Base-by-base conservation (phyloP, 1,140 invertebrate genomes). In the Brachionus plicatilis region DNA sequence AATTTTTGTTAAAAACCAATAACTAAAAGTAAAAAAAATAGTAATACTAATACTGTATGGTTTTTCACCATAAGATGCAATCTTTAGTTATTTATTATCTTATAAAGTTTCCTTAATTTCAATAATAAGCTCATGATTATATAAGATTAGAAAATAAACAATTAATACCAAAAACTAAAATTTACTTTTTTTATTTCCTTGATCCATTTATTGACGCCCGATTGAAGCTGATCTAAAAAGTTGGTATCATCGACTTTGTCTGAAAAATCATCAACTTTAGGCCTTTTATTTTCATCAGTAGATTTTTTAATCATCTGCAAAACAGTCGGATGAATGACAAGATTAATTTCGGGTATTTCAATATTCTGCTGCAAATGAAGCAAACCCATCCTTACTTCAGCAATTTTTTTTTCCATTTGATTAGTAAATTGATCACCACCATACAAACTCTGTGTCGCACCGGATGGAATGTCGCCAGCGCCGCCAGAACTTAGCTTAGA, bases 291-390 rank as follows among this genome's bases (percentile, higher is more conserved):
- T 90, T 99, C 95, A 87, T 97, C 95, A 5, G 92, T 91, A 90
- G 95, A 96, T 87, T 95, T 94, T 87, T 98, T 96, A 53, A 99
- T 96, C 12, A 96, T 89, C 86, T 92, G 91, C 27, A 94, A 93
- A 4, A 99, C 95, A 29, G 92, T 90, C 4, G 94, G 94, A 91
- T 99, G 96, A 41, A 98, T 94, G 60, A 93, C 93, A 53, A 99
- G 89, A 1, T 94, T 95, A 82, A 99, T 98, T 90, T 99, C 97
- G 2, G 98, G 98, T 86, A 99, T 99, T 88, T 99, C 97, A 88
- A 99, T 99, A 88, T 99, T 99, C 89, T 99, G 97, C 89, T 99
- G 97, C 43, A 99, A 91, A 91, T 99, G 97, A n/a, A 99, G 90
- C 11, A 99, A 90, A 4, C 96, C 97, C 95, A 99, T 98, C 91